Conservation (phyloP, 2,113 vertebrate species). For the Phocoena phocoena region DNA sequence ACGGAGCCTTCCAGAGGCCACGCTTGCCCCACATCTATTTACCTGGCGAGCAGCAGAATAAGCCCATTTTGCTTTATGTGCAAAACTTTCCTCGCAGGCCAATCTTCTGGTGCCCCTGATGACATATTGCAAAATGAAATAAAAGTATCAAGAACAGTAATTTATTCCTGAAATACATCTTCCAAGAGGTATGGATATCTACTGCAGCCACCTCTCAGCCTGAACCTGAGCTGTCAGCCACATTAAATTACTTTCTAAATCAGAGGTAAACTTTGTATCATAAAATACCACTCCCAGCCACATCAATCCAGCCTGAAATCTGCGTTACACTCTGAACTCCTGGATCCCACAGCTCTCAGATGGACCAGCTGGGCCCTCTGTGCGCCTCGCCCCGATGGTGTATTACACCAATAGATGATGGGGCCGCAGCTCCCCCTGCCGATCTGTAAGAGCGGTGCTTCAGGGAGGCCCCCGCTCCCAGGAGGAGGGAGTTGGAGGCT, state of each 20-base stretch:
- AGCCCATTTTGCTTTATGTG: conserved; percentile 51
- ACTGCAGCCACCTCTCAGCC: background rate
- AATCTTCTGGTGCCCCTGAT: background rate
- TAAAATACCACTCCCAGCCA: conserved; percentile 27
- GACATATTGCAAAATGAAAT: conserved; percentile 58
- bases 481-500: background rate
- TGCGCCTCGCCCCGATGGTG: background rate
- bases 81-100: conserved; percentile 52
- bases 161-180: conserved; percentile 56
- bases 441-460: conserved; percentile 59
- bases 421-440: background rate
- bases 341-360: conserved; percentile 46
- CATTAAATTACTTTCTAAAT: conserved; percentile 58
- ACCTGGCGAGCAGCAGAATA: conserved; percentile 21
- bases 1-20: background rate
- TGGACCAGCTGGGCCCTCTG: background rate
- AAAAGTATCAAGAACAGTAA: conserved; percentile 47
- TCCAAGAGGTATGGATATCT: background rate
- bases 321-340: conserved; percentile 50
- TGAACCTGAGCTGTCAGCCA: conserved; percentile 21
- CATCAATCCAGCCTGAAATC: conserved; percentile 69
- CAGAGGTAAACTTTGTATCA: conserved; percentile 60
- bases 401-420: conserved; percentile 37
- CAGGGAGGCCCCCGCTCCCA: conserved; percentile 48
- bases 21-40: background rate